Evolutionary conservation across 2,888 invertebrate genomes (phyloP).

Genomic region (Conchocele bisecta): DNA sequence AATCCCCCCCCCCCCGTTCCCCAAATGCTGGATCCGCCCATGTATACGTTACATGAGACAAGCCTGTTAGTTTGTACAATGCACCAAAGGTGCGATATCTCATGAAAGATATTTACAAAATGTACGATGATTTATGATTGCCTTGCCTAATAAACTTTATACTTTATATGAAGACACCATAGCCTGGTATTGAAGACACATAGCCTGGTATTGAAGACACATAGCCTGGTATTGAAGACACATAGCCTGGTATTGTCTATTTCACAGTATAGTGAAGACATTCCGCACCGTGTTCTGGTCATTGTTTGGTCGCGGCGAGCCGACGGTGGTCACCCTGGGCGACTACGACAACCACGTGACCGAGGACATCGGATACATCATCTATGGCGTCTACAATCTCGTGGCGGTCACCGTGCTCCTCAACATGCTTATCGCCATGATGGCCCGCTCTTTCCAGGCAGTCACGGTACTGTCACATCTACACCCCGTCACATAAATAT

Average conservation of each 20-base stretch:
- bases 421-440: conserved; percentile 89
- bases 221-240: background rate
- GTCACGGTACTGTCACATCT: too few species aligned
- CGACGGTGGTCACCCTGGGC: conserved; percentile 80
- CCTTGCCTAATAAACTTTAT: too few species aligned
- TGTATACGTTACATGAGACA: too few species aligned
- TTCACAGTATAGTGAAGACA: conserved; percentile 70
- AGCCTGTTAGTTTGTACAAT: too few species aligned
- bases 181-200: background rate
- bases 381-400: conserved; percentile 84
- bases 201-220: background rate
- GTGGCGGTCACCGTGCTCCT: conserved; percentile 84
- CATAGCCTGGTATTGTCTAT: background rate
- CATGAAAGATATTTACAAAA: too few species aligned
- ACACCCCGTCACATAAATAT: too few species aligned
- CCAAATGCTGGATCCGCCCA: too few species aligned
- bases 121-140: too few species aligned
- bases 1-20: too few species aligned
- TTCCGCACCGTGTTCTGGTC: conserved; percentile 82
- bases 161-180: too few species aligned
- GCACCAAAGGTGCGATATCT: too few species aligned
- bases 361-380: conserved; percentile 83
- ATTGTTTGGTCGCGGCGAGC: conserved; percentile 80
- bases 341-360: conserved; percentile 82
- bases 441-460: conserved; percentile 89